Evolutionary conservation across 1,140 invertebrate genomes (phyloP).

Genomic region (Drosophila burlai): DNA sequence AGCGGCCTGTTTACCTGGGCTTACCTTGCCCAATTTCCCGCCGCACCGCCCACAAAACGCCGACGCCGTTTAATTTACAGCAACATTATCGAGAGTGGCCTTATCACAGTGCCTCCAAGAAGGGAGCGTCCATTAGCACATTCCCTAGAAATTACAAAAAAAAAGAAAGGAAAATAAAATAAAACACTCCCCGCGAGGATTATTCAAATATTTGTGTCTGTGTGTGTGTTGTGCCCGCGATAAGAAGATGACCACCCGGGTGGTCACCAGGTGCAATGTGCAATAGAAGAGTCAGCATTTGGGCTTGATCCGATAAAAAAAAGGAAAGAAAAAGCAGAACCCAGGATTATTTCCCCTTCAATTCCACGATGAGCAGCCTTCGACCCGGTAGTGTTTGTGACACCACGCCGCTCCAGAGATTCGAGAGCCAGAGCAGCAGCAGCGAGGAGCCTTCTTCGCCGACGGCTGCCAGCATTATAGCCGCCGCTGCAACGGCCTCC

Average conservation of each 20-base stretch:
- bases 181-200: constrained; percentile 23
- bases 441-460: constrained; percentile 76
- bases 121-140: constrained; percentile 65
- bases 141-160: constrained; percentile 7
- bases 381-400: constrained; percentile 70
- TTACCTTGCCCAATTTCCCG: constrained; percentile 31
- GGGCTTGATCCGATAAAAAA: constrained; percentile 5
- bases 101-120: constrained; percentile 55
- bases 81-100: constrained; percentile 61
- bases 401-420: constrained; percentile 75
- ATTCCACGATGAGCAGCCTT: constrained; percentile 65
- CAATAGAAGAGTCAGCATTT: constrained; percentile 42
- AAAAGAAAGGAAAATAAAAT: neutral
- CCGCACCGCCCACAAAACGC: constrained; percentile 42
- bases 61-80: constrained; percentile 53
- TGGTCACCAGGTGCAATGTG: constrained; percentile 63
- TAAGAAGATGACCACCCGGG: constrained; percentile 70
- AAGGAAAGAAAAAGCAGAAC: neutral
- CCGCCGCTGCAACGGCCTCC: constrained; percentile 20
- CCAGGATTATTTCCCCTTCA: neutral
- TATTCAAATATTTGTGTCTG: constrained; percentile 66
- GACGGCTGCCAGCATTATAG: constrained; percentile 63
- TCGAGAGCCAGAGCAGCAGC: constrained; percentile 77
- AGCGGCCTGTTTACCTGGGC: neutral
- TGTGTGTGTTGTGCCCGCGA: constrained; percentile 4